phyloP scores from a whole-genome alignment of 2,113 vertebrate genomes.

The Syngnathoides biaculeatus region DNA sequence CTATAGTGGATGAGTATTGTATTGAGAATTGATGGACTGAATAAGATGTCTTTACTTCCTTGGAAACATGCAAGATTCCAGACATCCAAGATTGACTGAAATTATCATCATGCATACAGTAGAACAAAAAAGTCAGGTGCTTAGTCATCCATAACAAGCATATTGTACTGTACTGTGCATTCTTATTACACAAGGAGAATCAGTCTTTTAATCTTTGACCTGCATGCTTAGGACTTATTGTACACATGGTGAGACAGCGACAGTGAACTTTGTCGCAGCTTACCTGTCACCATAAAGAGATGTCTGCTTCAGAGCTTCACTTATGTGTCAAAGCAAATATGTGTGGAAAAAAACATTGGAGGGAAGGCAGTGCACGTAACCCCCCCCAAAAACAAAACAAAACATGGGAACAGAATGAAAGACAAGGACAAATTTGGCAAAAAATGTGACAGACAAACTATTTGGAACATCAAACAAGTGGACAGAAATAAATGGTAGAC shows the following conservation, averaged over 20 bases:
- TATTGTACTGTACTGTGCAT: neutral
- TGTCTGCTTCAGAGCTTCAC: conserved; percentile 53
- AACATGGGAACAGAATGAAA: conserved; percentile 22
- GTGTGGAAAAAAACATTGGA: conserved; percentile 41
- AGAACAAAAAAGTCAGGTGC: neutral
- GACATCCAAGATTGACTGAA: conserved; percentile 3
- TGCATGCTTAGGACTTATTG: conserved; percentile 38
- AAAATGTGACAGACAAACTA: conserved; percentile 12
- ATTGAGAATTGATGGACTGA: neutral
- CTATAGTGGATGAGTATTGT: neutral
- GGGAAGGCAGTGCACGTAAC: conserved; percentile 8
- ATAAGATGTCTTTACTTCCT: conserved; percentile 1
- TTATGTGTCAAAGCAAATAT: conserved; percentile 62
- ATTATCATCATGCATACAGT: conserved; percentile 16
- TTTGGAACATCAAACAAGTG: neutral
- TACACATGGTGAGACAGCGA: conserved; percentile 7
- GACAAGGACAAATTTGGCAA: conserved; percentile 4
- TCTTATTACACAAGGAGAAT: neutral
- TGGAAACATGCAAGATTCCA: conserved; percentile 35
- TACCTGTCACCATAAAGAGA: conserved; percentile 54
- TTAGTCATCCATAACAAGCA: neutral
- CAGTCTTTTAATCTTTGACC: conserved; percentile 6
- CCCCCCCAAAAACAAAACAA: too few species aligned
- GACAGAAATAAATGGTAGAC: neutral
- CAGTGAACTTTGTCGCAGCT: conserved; percentile 31